Evolutionary conservation across 2,797 vertebrate species (phyloP).

Genomic region (Oreortyx pictus): DNA sequence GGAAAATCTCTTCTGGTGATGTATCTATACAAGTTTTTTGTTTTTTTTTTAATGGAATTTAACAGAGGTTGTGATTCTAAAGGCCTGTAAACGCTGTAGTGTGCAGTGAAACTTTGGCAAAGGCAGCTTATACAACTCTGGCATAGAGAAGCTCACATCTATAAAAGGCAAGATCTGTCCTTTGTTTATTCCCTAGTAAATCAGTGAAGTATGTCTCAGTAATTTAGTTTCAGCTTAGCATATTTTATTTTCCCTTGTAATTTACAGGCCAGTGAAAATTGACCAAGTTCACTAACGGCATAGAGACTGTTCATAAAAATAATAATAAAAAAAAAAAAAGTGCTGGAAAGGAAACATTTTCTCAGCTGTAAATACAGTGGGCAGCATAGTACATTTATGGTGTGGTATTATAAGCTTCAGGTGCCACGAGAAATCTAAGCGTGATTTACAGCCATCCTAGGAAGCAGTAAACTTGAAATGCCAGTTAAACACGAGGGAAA

Average conservation of each 20-base stretch:
- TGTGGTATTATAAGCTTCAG: background rate
- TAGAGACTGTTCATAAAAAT: conserved; percentile 15
- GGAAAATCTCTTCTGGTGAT: conserved; percentile 8
- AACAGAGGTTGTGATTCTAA: background rate
- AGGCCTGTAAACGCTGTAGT: conserved; percentile 1
- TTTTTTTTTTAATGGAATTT: background rate
- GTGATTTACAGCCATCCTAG: background rate
- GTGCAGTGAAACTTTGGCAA: conserved; percentile 56
- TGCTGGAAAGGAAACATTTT: background rate
- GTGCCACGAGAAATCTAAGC: background rate
- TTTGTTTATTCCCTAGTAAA: conserved; percentile 78
- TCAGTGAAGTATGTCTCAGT: conserved; percentile 66
- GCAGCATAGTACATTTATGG: background rate
- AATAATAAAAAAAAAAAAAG: background rate
- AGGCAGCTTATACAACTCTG: conserved; percentile 40
- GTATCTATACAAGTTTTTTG: background rate
- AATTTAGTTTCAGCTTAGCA: conserved; percentile 72
- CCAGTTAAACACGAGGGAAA: background rate
- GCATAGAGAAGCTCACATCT: conserved; percentile 60
- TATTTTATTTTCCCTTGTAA: conserved; percentile 65
- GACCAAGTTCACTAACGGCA: conserved; percentile 10
- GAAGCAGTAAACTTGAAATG: background rate
- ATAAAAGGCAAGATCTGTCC: conserved; percentile 80
- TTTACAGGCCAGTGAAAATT: conserved; percentile 59
- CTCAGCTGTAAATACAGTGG: background rate